phyloP scores from a whole-genome alignment of 2,888 invertebrate genomes.

The Chloromyia formosa region DNA sequence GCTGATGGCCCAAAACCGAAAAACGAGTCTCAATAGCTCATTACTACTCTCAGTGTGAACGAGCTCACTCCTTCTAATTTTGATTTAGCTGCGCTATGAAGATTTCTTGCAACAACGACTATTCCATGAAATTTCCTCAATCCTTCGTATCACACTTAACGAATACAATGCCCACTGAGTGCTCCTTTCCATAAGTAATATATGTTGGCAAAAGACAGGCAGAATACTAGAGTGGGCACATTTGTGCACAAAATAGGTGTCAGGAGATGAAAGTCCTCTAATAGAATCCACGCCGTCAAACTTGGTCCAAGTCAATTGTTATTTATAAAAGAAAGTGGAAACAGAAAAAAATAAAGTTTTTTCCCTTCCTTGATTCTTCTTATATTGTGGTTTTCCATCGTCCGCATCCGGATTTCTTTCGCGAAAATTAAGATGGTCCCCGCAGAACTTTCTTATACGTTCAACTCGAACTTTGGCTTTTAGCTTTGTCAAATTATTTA shows the following conservation, averaged over 20 bases:
- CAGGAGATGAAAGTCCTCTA: constrained; percentile 38
- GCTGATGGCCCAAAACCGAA: too few species aligned
- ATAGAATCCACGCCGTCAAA: constrained; percentile 35
- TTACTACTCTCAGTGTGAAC: too few species aligned
- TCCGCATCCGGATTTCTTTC: constrained; percentile 16
- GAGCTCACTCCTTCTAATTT: too few species aligned
- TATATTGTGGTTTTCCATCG: constrained; percentile 8
- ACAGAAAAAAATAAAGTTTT: constrained; percentile 34
- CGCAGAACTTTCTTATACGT: not conserved
- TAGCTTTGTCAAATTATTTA: constrained; percentile 19
- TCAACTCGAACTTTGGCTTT: constrained; percentile 28
- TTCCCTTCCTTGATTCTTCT: not conserved
- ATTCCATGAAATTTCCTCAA: constrained; percentile 23
- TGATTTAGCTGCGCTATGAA: too few species aligned
- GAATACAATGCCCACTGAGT: not conserved
- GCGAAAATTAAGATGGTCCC: constrained; percentile 39
- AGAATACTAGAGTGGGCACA: not conserved
- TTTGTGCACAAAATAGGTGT: constrained; percentile 36
- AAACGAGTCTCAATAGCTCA: too few species aligned
- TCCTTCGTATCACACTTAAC: constrained; percentile 17
- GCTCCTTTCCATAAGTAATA: not conserved
- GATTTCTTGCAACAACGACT: too few species aligned
- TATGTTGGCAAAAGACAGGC: not conserved
- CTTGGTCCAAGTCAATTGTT: constrained; percentile 39
- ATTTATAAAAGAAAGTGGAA: constrained; percentile 39